These are phyloP conservation scores for Drosophila austrosaltans DNA, from an alignment of 2,888 invertebrate species.

Conservation along the genomic window DNA sequence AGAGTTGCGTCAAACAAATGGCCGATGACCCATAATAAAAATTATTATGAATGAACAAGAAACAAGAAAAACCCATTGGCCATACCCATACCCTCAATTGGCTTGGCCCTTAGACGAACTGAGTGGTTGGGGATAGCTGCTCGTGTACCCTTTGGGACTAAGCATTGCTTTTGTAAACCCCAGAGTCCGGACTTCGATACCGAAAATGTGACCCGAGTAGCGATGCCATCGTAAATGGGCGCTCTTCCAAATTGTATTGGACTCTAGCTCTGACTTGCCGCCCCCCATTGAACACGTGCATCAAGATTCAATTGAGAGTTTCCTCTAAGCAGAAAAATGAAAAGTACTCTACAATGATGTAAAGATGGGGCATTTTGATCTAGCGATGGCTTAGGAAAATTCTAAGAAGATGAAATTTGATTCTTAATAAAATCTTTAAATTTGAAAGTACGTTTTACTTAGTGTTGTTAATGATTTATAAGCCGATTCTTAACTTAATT, in stretches of 20 bases:
- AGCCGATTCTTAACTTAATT: too few species aligned
- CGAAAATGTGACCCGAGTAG: conserved; percentile 35
- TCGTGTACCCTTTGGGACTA: conserved; percentile 45
- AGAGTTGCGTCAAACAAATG: conserved; percentile 72
- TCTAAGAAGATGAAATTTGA: too few species aligned
- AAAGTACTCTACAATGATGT: conserved; percentile 34
- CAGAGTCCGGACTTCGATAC: conserved; percentile 1
- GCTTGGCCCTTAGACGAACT: conserved; percentile 8
- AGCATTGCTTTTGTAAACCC: conserved; percentile 11
- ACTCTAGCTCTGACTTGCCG: conserved; percentile 35
- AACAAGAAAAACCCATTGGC: conserved; percentile 76
- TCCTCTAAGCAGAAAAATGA: conserved; percentile 39
- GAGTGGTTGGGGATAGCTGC: conserved; percentile 24
- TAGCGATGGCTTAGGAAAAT: too few species aligned
- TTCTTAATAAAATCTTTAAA: too few species aligned
- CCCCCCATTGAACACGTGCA: conserved; percentile 59
- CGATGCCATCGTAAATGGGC: conserved; percentile 38
- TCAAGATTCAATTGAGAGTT: conserved; percentile 72
- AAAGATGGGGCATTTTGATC: conserved; percentile 17
- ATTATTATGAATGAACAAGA: conserved; percentile 78
- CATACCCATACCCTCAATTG: conserved; percentile 22
- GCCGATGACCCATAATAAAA: conserved; percentile 80
- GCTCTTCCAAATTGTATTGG: conserved; percentile 50
- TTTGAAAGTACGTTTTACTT: too few species aligned
- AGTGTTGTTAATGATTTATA: too few species aligned